phyloP scores from a whole-genome alignment of 2,888 invertebrate species.

The Phlogophora meticulosa region DNA sequence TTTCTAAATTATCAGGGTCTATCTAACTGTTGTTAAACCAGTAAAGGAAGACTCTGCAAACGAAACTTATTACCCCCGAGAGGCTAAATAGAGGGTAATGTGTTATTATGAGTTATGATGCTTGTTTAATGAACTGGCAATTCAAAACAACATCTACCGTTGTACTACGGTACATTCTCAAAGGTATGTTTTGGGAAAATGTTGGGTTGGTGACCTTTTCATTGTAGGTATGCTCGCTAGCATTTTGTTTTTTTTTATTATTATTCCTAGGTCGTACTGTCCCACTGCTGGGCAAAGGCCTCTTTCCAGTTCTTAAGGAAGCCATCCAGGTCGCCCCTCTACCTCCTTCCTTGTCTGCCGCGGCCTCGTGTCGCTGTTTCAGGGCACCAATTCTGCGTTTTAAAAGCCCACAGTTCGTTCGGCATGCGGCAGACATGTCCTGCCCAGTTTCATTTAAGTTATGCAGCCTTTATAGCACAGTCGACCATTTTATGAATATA shows the following conservation, averaged over 20 bases:
- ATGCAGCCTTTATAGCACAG: no score
- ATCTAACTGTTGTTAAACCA: conserved; percentile 37
- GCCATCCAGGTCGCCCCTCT: no score
- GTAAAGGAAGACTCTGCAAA: conserved; percentile 42
- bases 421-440: no score
- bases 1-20: not conserved
- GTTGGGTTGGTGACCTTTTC: not conserved
- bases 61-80: conserved; percentile 46
- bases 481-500: no score
- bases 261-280: no score
- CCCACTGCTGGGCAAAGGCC: no score
- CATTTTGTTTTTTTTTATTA: not conserved
- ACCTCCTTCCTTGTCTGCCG: no score
- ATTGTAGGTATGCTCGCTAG: not conserved
- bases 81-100: conserved; percentile 50
- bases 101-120: conserved; percentile 59
- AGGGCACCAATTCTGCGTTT: no score
- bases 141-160: conserved; percentile 33
- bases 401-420: no score
- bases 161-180: conserved; percentile 12
- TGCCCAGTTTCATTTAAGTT: no score
- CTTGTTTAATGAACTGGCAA: conserved; percentile 53
- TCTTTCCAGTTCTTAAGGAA: no score
- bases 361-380: no score
- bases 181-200: not conserved